These are phyloP conservation scores for Acrocephalus scirpaceus DNA, from an alignment of 2,797 vertebrate genomes.

Conservation along the genomic window DNA sequence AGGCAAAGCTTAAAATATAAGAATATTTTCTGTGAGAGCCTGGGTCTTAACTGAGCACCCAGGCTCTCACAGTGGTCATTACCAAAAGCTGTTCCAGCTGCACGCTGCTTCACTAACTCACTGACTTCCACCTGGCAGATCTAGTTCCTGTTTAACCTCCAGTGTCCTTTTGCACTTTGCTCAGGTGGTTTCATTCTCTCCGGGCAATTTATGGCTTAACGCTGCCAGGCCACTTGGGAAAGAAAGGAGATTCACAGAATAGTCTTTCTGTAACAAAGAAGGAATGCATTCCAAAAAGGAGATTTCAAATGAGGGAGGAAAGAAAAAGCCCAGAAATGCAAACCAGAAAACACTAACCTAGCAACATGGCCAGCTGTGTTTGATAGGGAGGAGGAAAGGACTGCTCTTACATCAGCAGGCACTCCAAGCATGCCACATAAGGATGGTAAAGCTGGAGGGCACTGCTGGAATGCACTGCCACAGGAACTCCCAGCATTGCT, in stretches of 20 bases:
- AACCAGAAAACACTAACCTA: not conserved
- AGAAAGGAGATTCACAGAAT: not conserved
- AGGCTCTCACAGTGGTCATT: not conserved
- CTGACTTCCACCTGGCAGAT: not conserved
- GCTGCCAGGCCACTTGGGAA: not conserved
- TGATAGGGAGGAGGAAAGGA: not conserved
- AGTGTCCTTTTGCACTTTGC: not conserved
- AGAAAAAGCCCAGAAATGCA: not conserved
- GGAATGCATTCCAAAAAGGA: not conserved
- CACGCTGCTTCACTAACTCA: not conserved
- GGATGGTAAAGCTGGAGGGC: not conserved
- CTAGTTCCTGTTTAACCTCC: not conserved
- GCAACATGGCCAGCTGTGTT: not conserved
- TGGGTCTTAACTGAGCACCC: accelerated
- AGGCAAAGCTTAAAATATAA: not conserved
- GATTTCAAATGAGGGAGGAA: not conserved
- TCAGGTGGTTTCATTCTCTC: not conserved
- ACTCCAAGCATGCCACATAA: not conserved
- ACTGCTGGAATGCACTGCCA: not conserved
- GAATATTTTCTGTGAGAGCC: too few species aligned
- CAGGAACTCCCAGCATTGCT: not conserved
- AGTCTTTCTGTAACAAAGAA: not conserved
- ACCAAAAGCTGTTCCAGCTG: not conserved
- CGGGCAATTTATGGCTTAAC: not conserved
- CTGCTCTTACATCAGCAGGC: not conserved